Base-by-base conservation (phyloP, 2,888 invertebrate genomes). In the Tetragonisca angustula region DNA sequence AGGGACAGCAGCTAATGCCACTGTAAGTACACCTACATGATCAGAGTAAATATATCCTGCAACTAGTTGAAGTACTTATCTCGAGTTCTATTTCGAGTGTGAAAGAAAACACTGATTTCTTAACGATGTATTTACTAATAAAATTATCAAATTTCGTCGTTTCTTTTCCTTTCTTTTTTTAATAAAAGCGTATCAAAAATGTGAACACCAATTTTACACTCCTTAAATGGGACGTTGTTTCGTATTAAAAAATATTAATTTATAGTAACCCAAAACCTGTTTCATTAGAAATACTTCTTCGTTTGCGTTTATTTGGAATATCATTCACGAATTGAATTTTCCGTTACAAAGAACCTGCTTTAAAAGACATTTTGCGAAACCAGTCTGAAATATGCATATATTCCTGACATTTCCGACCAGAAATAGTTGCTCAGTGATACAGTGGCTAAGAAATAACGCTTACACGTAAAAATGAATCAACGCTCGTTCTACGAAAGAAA, bases 381-480 rank as follows among this genome's bases (percentile, higher is more conserved):
- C 32, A 21, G 52, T 65, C 24, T n/a, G 11, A 54, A 54, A 43
- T 43, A 43, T 4, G 13, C 4, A 24, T 21, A 27, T 32, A 15
- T 54, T 65, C 43, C 74, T 54, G 3, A 19, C 36, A 54, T 24
- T 65, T 54, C 36, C 54, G 52, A 6, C 11, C 64, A 32, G 52
- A 4, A 75, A 65, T 65, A 75, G 43, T 21, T 65, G n/a, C 9
- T 21, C 15, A 54, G 21, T 67, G 69, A 77, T 21, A 76, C 15
- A 24, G 49, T 21, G 64, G n/a, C 54, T 17, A 11, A 52, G 24
- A 76, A 76, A 76, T 70, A 70, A 70, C n/a, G 68, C 52, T 75
- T 65, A 75, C 74, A 43, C 74, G 54, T 75, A 36, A 19, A 75
- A 75, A 52, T 75, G 74, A 75, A 67, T 75, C 74, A 75, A 43